Evolutionary conservation across 2,797 vertebrate genomes (phyloP).

Genomic region (Apogon talboti): DNA sequence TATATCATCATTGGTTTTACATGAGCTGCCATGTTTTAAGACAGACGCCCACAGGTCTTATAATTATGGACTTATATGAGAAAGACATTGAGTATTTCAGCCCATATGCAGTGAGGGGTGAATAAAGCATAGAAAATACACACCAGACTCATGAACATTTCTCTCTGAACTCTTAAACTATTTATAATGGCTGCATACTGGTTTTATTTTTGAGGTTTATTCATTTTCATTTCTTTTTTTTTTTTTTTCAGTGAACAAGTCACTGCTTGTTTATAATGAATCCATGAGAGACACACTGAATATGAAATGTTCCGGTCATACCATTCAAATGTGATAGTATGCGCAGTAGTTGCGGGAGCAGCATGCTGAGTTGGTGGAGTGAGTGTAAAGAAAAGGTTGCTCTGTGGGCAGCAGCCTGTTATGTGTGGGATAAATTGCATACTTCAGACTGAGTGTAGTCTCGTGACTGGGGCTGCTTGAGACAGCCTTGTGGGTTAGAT

Average conservation of each 20-base stretch:
- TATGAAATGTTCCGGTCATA: no score
- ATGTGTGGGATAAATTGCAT: conserved; percentile 64
- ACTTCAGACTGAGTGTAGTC: conserved; percentile 52
- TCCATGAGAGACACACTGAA: no score
- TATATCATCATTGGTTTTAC: neutral
- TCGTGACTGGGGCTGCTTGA: conserved; percentile 46
- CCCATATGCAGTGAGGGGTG: no score
- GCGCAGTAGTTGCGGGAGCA: conserved; percentile 5
- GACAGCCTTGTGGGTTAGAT: conserved; percentile 27
- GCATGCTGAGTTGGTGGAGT: conserved; percentile 59
- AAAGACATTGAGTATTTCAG: no score
- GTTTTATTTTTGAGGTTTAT: neutral
- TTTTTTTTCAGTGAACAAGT: no score
- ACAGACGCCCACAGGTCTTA: no score
- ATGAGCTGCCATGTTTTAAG: neutral
- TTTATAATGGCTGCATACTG: no score
- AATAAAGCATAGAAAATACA: no score
- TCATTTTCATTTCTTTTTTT: neutral
- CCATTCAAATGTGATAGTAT: neutral
- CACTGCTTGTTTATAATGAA: no score
- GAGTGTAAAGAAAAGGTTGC: conserved; percentile 44
- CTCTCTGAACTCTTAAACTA: conserved; percentile 7
- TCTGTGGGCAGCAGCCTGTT: conserved; percentile 51
- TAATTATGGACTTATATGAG: no score
- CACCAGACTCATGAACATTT: neutral